Evolutionary conservation across 2,888 invertebrate genomes (phyloP).

Genomic region (Tetheella fluctuosa): DNA sequence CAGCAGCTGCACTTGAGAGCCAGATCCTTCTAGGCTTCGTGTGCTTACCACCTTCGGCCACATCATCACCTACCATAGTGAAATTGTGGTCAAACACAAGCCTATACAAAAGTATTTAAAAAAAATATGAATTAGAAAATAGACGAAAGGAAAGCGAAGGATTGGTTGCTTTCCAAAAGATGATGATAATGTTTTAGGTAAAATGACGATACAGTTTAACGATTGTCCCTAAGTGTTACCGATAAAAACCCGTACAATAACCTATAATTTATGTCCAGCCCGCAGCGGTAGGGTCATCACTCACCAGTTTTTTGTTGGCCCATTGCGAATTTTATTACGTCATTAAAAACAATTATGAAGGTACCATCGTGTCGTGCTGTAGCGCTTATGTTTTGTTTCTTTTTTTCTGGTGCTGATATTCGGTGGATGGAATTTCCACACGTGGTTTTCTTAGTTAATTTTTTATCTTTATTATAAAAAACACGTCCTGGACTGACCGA

Average conservation of each 20-base stretch:
- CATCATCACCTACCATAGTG: too few relatives aligned
- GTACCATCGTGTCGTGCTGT: conserved; percentile 1
- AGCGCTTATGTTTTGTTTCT: not conserved
- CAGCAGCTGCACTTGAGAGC: too few relatives aligned
- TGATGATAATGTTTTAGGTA: not conserved
- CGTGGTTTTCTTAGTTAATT: not conserved
- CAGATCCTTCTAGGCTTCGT: too few relatives aligned
- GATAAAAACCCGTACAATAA: conserved; percentile 35
- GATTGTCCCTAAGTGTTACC: conserved; percentile 23
- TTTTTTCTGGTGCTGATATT: not conserved
- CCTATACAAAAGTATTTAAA: too few relatives aligned
- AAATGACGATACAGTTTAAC: conserved; percentile 21
- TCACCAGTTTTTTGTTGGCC: conserved; percentile 28
- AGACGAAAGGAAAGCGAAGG: too few relatives aligned
- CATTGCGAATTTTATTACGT: conserved; percentile 13
- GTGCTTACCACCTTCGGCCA: too few relatives aligned
- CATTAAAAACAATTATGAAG: not conserved
- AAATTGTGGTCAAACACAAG: too few relatives aligned
- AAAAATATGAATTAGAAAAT: too few relatives aligned
- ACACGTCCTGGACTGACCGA: too few relatives aligned
- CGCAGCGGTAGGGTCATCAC: conserved; percentile 18
- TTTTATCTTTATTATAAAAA: too few relatives aligned
- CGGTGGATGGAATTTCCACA: not conserved
- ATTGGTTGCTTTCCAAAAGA: not conserved
- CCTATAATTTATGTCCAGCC: conserved; percentile 38